Evolutionary conservation across 2,113 vertebrate species (phyloP).

Genomic region (Burhinus bistriatus): DNA sequence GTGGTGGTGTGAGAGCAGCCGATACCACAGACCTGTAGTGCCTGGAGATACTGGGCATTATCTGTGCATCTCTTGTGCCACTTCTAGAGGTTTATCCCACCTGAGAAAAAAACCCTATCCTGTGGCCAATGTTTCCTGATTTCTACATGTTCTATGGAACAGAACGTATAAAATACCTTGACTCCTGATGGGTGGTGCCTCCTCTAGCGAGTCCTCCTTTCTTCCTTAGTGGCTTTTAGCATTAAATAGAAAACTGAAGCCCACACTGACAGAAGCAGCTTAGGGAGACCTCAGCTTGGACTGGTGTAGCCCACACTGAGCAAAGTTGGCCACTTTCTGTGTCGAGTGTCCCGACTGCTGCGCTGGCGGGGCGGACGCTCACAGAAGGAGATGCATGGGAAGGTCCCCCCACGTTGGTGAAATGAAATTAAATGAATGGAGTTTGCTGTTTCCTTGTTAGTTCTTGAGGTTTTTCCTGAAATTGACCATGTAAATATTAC

Average conservation of each 20-base stretch:
- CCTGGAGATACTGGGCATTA: fast-evolving
- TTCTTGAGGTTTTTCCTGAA: neutral
- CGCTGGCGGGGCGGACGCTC: no score
- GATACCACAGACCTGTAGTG: fast-evolving
- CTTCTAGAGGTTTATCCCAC: neutral
- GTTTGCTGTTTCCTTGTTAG: neutral
- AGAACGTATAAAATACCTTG: neutral
- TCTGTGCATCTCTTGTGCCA: neutral
- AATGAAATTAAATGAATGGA: neutral
- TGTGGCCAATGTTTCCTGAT: neutral
- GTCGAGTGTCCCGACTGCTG: fast-evolving
- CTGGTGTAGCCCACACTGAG: neutral
- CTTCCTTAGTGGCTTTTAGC: neutral
- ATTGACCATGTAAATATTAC: neutral
- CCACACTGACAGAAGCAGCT: neutral
- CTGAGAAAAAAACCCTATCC: neutral
- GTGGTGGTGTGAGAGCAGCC: fast-evolving
- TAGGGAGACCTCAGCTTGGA: neutral
- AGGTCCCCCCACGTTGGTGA: neutral
- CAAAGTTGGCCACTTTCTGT: neutral
- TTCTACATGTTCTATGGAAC: neutral
- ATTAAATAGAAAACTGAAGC: neutral
- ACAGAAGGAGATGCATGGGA: fast-evolving
- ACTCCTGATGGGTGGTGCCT: neutral
- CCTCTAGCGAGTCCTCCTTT: neutral